A percentile compares a stretch with the other conserved stretches of the same genome.
Evolutionary conservation across 2,797 vertebrate species (phyloP).

Genomic region (Enteromius anoplus): DNA sequence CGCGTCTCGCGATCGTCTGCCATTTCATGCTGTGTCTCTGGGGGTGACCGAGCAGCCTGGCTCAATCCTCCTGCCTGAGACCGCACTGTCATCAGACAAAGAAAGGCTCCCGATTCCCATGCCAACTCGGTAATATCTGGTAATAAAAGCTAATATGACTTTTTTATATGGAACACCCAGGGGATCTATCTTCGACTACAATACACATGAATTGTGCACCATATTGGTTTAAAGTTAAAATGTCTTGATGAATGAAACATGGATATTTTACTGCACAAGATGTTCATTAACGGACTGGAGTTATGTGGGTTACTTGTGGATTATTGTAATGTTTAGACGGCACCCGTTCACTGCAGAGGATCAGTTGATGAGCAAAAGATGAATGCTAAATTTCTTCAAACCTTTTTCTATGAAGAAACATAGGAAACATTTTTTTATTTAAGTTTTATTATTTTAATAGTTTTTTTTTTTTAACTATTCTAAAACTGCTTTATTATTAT

Average conservation of each 20-base stretch:
- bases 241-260: neutral
- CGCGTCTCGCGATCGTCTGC: no score
- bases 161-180: neutral
- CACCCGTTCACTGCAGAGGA: neutral
- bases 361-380: neutral
- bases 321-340: neutral
- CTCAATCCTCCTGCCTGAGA: no score
- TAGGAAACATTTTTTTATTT: neutral
- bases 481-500: no score
- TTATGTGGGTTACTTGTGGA: neutral
- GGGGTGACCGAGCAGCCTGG: no score
- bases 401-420: neutral
- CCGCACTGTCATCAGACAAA: no score
- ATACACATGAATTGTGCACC: neutral
- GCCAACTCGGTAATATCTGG: no score
- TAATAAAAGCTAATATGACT: neutral
- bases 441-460: no score
- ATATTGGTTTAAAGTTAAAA: neutral
- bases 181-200: no score
- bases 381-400: neutral
- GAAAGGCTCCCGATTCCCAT: no score
- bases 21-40: no score
- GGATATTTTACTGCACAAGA: neutral
- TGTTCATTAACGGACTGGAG: neutral
- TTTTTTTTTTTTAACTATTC: no score